phyloP scores from a whole-genome alignment of 2,113 vertebrate species.

The Larimichthys crocea region DNA sequence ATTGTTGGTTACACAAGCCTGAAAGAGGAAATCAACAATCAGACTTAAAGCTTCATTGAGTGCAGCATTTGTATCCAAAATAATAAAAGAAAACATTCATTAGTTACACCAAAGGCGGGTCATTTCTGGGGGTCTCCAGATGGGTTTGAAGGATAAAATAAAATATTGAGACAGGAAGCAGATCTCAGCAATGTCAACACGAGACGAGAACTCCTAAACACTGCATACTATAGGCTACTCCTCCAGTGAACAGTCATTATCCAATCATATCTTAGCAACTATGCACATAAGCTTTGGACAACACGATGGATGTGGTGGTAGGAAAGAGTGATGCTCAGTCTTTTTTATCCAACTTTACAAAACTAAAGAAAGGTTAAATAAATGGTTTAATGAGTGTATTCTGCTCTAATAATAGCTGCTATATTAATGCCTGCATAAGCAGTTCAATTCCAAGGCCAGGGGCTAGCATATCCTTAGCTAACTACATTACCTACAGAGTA shows the following conservation, averaged over 20 bases:
- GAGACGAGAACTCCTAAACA: neutral
- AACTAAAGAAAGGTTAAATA: too few species aligned
- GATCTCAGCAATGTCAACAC: too few species aligned
- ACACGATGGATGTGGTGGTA: too few species aligned
- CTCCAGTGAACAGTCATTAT: neutral
- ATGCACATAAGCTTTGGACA: too few species aligned
- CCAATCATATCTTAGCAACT: neutral
- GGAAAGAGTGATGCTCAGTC: too few species aligned
- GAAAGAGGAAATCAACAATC: neutral
- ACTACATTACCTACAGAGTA: too few species aligned
- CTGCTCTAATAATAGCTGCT: neutral
- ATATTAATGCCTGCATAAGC: neutral
- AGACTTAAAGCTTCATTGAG: neutral
- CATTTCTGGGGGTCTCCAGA: too few species aligned
- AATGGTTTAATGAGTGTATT: too few species aligned
- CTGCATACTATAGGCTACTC: neutral
- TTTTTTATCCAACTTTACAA: neutral
- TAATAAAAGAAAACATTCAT: neutral
- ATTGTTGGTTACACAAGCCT: neutral
- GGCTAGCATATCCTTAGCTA: neutral
- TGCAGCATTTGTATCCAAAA: slow-evolving; percentile 3
- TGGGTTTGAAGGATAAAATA: too few species aligned
- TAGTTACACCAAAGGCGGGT: neutral
- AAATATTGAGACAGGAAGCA: too few species aligned
- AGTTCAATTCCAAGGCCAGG: neutral